Conservation (phyloP, 2,888 invertebrate genomes). For the Sarcophaga caerulescens region DNA sequence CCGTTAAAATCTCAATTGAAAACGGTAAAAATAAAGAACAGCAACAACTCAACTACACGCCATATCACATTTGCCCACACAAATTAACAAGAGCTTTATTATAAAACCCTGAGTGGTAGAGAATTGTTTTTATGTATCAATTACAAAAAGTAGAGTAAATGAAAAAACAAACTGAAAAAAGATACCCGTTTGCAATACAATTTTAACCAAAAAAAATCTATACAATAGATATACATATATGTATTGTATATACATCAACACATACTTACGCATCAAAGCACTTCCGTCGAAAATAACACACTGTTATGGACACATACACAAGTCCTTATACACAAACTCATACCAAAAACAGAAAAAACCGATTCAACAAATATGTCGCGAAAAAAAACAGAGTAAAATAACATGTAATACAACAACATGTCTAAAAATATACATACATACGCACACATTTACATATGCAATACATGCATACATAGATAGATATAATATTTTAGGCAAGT, state of each 20-base stretch:
- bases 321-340: background rate
- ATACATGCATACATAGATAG: background rate
- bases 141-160: constrained; percentile 40
- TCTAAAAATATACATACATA: background rate
- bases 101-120: constrained; percentile 21
- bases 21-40: constrained; percentile 54
- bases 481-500: constrained; percentile 25
- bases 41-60: constrained; percentile 8
- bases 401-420: constrained; percentile 42
- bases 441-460: no score
- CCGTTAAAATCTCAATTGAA: constrained; percentile 67
- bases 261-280: constrained; percentile 62
- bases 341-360: constrained; percentile 19
- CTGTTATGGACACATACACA: constrained; percentile 8
- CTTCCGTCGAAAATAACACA: constrained; percentile 44
- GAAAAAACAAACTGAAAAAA: constrained; percentile 24
- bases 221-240: background rate
- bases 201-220: constrained; percentile 28
- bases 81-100: background rate
- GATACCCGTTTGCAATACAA: constrained; percentile 39
- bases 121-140: constrained; percentile 39
- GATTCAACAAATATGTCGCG: constrained; percentile 45
- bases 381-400: constrained; percentile 18
- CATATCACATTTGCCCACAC: background rate
- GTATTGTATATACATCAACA: constrained; percentile 35